phyloP scores from a whole-genome alignment of 2,113 vertebrate species.

The Tupaia tana region DNA sequence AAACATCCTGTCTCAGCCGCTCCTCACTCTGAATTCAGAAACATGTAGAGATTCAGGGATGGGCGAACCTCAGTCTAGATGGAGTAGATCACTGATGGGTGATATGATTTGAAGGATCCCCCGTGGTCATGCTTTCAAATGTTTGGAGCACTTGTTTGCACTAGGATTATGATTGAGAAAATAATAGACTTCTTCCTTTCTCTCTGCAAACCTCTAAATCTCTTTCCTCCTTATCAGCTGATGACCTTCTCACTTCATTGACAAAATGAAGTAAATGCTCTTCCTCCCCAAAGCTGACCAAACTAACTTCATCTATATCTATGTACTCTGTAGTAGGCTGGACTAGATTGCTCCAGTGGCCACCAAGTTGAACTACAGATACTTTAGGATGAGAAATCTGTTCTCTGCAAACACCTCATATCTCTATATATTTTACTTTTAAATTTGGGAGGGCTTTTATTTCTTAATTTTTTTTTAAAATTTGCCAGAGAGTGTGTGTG shows the following conservation, averaged over 20 bases:
- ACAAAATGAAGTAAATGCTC: conserved; percentile 9
- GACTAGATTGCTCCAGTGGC: neutral
- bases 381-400: neutral
- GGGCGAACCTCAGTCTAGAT: neutral
- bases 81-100: neutral
- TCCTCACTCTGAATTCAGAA: neutral
- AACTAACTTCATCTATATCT: neutral
- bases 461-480: neutral
- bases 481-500: no score
- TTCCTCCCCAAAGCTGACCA: neutral
- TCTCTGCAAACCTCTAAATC: neutral
- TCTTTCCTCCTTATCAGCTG: neutral
- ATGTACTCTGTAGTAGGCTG: no score
- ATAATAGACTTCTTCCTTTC: conserved; percentile 9
- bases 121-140: neutral
- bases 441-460: neutral
- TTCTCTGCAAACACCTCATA: neutral
- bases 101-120: neutral
- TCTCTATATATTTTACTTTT: neutral
- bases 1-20: neutral
- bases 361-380: neutral
- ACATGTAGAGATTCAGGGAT: neutral
- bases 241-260: neutral
- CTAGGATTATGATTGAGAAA: neutral
- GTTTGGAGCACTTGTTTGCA: neutral